phyloP scores from a whole-genome alignment of 2,888 invertebrate genomes.

The Leuctra nigra region DNA sequence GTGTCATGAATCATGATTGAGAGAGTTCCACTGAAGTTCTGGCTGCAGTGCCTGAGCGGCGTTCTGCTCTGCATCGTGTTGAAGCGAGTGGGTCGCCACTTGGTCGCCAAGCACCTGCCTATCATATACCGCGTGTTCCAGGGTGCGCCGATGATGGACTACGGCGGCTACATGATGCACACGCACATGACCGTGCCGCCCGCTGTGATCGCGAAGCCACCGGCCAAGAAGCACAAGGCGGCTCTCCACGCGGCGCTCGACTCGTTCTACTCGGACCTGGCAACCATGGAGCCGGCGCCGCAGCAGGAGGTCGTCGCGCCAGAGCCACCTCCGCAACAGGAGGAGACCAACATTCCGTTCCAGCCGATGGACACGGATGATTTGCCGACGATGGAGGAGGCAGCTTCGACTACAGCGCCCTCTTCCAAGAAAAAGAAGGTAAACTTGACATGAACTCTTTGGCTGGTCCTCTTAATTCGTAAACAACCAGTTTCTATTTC shows the following conservation, averaged over 20 bases:
- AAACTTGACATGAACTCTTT: too few relatives aligned
- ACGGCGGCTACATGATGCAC: slow-evolving; percentile 3
- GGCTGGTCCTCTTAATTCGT: too few relatives aligned
- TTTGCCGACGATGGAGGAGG: slow-evolving; percentile 28
- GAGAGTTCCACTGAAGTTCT: not conserved
- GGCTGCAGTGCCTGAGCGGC: not conserved
- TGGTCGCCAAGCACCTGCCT: not conserved
- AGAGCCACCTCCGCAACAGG: slow-evolving; percentile 17
- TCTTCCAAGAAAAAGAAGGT: slow-evolving; percentile 1
- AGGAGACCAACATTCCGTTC: not conserved
- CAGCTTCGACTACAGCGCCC: slow-evolving; percentile 32
- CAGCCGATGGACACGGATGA: slow-evolving; percentile 1
- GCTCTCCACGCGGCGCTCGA: slow-evolving; percentile 46
- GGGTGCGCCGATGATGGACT: slow-evolving; percentile 13
- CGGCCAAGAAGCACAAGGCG: slow-evolving; percentile 36
- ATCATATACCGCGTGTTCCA: not conserved
- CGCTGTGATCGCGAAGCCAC: slow-evolving; percentile 39
- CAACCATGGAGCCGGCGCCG: slow-evolving; percentile 42
- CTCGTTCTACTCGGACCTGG: slow-evolving; percentile 55
- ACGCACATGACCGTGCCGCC: slow-evolving; percentile 11
- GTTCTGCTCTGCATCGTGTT: not conserved
- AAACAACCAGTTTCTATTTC: too few relatives aligned
- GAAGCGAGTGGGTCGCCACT: not conserved
- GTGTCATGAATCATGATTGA: not conserved
- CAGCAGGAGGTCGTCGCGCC: not conserved